phyloP scores from a whole-genome alignment of 2,888 invertebrate genomes.

The Drosophila recens region DNA sequence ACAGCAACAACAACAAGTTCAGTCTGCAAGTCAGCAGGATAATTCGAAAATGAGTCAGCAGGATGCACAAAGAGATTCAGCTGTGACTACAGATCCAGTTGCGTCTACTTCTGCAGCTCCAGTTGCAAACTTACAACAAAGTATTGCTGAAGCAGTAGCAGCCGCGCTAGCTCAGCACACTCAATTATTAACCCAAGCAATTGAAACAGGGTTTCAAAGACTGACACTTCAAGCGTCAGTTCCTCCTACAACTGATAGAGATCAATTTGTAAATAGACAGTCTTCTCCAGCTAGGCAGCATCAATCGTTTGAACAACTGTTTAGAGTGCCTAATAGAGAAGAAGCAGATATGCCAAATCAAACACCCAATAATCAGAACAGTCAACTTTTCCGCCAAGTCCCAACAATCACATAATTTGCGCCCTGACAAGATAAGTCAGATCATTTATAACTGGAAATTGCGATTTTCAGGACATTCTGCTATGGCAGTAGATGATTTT shows the following conservation, averaged over 20 bases:
- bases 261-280: background rate
- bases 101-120: background rate
- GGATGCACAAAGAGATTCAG: background rate
- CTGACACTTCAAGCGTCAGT: background rate
- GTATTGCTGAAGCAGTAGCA: background rate
- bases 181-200: background rate
- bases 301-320: constrained; percentile 3
- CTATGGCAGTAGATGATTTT: constrained; percentile 20
- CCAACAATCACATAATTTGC: background rate
- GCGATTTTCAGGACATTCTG: constrained; percentile 7
- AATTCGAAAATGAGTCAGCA: background rate
- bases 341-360: background rate
- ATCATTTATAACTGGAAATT: constrained; percentile 8
- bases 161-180: background rate
- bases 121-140: background rate
- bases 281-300: constrained; percentile 1
- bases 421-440: background rate
- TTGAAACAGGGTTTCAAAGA: constrained; percentile 4
- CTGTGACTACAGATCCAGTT: background rate
- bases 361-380: background rate
- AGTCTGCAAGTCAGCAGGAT: too few species aligned
- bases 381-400: background rate
- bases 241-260: background rate
- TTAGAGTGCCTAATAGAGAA: background rate
- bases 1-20: background rate